Evolutionary conservation across 2,888 invertebrate species (phyloP).

Genomic region (Eupithecia inturbata): DNA sequence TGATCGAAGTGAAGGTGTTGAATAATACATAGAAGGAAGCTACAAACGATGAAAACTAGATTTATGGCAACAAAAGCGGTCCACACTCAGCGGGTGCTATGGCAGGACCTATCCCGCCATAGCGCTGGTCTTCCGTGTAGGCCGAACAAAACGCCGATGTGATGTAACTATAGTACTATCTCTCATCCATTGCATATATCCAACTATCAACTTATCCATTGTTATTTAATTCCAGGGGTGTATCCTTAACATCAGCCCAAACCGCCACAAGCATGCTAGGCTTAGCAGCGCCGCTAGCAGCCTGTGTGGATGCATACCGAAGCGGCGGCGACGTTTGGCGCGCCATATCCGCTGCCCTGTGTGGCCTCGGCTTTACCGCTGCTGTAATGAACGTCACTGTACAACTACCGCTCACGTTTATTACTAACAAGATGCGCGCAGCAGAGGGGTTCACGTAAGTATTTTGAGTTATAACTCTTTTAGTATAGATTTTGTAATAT

Average conservation of each 20-base stretch:
- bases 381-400: slow-evolving; percentile 74
- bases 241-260: slow-evolving; percentile 95
- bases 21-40: too few relatives aligned
- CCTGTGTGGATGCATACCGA: slow-evolving; percentile 88
- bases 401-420: slow-evolving; percentile 50
- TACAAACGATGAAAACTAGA: too few relatives aligned
- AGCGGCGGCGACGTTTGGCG: slow-evolving; percentile 51
- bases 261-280: slow-evolving; percentile 94
- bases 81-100: background rate
- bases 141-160: too few relatives aligned
- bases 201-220: background rate
- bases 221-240: slow-evolving; percentile 87
- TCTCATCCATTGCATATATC: too few relatives aligned
- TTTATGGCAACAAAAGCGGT: too few relatives aligned
- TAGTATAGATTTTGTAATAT: background rate
- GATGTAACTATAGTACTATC: too few relatives aligned
- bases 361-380: slow-evolving; percentile 61
- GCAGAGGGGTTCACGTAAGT: slow-evolving; percentile 69
- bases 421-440: slow-evolving; percentile 54
- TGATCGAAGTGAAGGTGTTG: too few relatives aligned
- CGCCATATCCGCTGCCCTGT: slow-evolving; percentile 53
- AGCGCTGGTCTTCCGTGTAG: too few relatives aligned
- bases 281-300: slow-evolving; percentile 94
- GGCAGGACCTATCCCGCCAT: too few relatives aligned
- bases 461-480: background rate